Percentiles rank a stretch among this genome's conserved stretches.
These are phyloP conservation scores for Agriotes lineatus DNA, from an alignment of 2,888 invertebrate genomes.

Conservation along the genomic window DNA sequence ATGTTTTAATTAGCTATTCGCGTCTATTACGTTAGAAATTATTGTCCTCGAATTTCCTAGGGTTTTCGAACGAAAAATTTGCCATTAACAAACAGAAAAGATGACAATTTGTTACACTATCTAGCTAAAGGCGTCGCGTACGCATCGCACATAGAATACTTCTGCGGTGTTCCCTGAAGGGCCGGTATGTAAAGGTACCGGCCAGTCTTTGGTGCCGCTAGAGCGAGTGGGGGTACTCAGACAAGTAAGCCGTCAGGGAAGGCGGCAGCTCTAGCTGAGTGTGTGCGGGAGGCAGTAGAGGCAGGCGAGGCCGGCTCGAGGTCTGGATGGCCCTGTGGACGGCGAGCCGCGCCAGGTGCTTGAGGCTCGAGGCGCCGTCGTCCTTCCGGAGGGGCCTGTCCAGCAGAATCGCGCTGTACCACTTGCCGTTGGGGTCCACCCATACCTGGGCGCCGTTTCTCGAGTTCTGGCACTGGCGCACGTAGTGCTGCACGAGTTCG, in stretches of 20 bases:
- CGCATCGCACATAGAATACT: constrained; percentile 57
- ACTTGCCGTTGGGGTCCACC: constrained; percentile 82
- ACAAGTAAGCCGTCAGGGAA: constrained; percentile 76
- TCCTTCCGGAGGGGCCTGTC: constrained; percentile 74
- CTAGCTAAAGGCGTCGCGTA: constrained; percentile 54
- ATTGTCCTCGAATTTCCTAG: background rate
- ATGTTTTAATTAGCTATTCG: too few relatives aligned
- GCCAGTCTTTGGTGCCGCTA: constrained; percentile 56
- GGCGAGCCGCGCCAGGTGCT: constrained; percentile 79
- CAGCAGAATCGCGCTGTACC: constrained; percentile 81
- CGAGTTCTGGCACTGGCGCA: constrained; percentile 66
- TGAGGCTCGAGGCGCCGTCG: constrained; percentile 72
- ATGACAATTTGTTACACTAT: constrained; percentile 61
- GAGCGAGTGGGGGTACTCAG: constrained; percentile 79
- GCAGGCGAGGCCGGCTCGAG: constrained; percentile 65
- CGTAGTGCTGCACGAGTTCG: constrained; percentile 81
- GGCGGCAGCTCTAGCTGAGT: constrained; percentile 75
- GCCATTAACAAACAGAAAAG: constrained; percentile 59
- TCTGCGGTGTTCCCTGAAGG: constrained; percentile 61
- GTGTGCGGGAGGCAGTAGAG: constrained; percentile 69
- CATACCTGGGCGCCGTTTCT: constrained; percentile 70
- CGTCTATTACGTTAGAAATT: too few relatives aligned
- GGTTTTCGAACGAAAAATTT: constrained; percentile 11
- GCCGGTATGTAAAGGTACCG: constrained; percentile 51
- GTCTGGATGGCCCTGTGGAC: constrained; percentile 70